A percentile compares a stretch with the other conserved stretches of the same genome.
phyloP scores from a whole-genome alignment of 2,888 invertebrate genomes.

The Malthinus seriepunctatus region DNA sequence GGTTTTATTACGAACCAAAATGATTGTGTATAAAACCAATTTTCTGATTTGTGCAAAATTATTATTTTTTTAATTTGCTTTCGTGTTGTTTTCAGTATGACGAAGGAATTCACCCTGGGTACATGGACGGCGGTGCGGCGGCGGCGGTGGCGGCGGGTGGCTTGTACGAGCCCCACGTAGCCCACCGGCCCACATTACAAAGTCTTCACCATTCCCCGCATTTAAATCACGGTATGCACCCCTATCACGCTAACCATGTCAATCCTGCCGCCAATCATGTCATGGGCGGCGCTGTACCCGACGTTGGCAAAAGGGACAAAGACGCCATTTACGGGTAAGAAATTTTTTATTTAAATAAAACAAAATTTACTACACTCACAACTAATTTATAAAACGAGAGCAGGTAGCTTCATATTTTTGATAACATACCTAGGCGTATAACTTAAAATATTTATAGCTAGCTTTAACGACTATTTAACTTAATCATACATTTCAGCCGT shows the following conservation, averaged over 20 bases:
- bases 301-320: slow-evolving; percentile 96
- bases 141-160: slow-evolving; percentile 58
- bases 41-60: not conserved
- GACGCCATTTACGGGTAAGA: slow-evolving; percentile 99
- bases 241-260: slow-evolving; percentile 72
- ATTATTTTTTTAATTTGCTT: not conserved
- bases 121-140: slow-evolving; percentile 76
- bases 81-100: slow-evolving; percentile 74
- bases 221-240: slow-evolving; percentile 80
- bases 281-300: slow-evolving; percentile 77
- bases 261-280: slow-evolving; percentile 80
- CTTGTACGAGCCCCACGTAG: slow-evolving; percentile 79
- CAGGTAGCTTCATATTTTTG: not conserved
- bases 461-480: slow-evolving; percentile 5
- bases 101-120: slow-evolving; percentile 90
- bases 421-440: not conserved
- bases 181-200: slow-evolving; percentile 64
- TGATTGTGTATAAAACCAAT: no score
- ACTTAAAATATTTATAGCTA: not conserved
- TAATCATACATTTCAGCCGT: slow-evolving; percentile 4
- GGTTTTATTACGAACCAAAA: not conserved
- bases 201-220: slow-evolving; percentile 79
- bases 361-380: not conserved
- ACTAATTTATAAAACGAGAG: not conserved
- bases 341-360: not conserved